These are phyloP conservation scores for Drosophila insularis DNA, from an alignment of 1,140 invertebrate genomes.

Conservation along the genomic window DNA sequence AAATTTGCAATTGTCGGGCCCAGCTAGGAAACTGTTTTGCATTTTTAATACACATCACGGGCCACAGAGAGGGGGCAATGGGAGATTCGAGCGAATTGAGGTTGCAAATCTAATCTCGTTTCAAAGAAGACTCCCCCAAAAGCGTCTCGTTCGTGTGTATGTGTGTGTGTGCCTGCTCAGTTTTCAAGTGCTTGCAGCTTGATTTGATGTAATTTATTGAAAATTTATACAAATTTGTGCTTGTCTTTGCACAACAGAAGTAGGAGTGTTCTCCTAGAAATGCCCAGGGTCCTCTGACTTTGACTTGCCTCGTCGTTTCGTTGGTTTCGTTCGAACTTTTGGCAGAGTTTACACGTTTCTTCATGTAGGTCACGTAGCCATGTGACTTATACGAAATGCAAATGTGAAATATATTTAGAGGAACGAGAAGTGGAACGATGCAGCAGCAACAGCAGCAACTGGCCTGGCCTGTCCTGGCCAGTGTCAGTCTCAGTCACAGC, in stretches of 20 bases:
- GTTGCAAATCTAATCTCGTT: constrained; percentile 19
- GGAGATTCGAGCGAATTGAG: constrained; percentile 16
- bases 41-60: constrained; percentile 49
- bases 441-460: neutral
- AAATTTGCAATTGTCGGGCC: constrained; percentile 38
- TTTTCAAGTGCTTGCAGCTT: constrained; percentile 61
- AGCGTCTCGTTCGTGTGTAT: neutral
- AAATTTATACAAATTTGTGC: constrained; percentile 67
- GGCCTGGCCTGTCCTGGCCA: constrained; percentile 11
- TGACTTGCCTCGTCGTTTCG: neutral
- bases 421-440: neutral
- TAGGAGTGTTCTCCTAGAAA: constrained; percentile 6
- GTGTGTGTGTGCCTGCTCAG: constrained; percentile 13
- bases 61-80: neutral
- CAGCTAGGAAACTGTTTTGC: constrained; percentile 46
- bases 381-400: constrained; percentile 72
- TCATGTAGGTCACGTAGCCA: constrained; percentile 65
- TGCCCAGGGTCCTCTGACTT: neutral
- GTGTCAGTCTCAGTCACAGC: constrained; percentile 27
- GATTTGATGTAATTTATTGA: constrained; percentile 73
- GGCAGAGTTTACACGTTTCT: constrained; percentile 24
- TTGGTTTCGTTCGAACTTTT: constrained; percentile 37
- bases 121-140: neutral
- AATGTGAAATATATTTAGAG: constrained; percentile 59
- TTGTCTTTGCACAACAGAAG: constrained; percentile 53